Conservation (phyloP, 2,113 vertebrate species). For the Holacanthus passer region DNA sequence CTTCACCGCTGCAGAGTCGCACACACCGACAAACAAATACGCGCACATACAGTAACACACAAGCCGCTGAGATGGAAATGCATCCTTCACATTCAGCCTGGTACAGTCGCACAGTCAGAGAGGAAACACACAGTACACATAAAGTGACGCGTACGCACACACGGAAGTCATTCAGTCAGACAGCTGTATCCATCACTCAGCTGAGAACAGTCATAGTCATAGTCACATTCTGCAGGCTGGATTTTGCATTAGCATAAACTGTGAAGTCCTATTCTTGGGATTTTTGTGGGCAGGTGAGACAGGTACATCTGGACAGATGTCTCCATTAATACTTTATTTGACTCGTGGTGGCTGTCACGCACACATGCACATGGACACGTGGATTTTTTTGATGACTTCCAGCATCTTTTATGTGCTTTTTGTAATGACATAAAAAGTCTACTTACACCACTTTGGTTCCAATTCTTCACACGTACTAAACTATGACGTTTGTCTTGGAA, state of each 20-base stretch:
- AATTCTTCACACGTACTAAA: background rate
- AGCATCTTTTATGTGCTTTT: background rate
- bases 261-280: slow-evolving; percentile 18
- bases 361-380: too few relatives aligned
- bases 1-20: slow-evolving; percentile 34
- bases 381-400: background rate
- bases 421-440: background rate
- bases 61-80: slow-evolving; percentile 41
- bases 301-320: slow-evolving; percentile 25
- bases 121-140: slow-evolving; percentile 44
- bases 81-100: slow-evolving; percentile 49
- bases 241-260: slow-evolving; percentile 31
- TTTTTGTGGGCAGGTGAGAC: slow-evolving; percentile 7
- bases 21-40: slow-evolving; percentile 23
- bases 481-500: background rate
- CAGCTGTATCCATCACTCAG: slow-evolving; percentile 69
- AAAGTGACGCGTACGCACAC: slow-evolving; percentile 44
- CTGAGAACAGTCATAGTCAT: slow-evolving; percentile 29
- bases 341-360: slow-evolving; percentile 16
- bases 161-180: slow-evolving; percentile 61
- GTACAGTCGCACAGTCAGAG: slow-evolving; percentile 3
- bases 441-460: background rate
- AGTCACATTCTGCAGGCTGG: slow-evolving; percentile 39
- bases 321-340: slow-evolving; percentile 21
- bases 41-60: slow-evolving; percentile 11